Percentiles rank a stretch among this genome's conserved stretches.
Conservation (phyloP, 2,888 invertebrate genomes). For the Embidobia sp. region DNA sequence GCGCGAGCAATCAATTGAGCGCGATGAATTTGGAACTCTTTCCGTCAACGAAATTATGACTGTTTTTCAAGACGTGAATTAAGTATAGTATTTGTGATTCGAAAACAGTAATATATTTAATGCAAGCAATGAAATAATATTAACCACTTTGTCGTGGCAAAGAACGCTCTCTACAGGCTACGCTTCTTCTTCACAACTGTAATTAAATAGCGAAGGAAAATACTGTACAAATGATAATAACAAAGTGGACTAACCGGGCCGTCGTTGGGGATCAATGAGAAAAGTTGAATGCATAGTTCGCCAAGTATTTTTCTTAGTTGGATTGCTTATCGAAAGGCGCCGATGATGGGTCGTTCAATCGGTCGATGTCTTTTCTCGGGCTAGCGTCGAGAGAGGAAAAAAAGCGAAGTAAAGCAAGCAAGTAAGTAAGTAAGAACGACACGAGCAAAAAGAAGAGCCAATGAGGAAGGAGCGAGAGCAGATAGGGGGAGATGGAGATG, state of each 20-base stretch:
- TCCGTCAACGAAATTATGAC: no score
- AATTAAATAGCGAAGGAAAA: slow-evolving; percentile 43
- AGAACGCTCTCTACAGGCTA: no score
- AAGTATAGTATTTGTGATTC: no score
- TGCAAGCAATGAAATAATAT: no score
- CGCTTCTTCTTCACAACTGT: slow-evolving; percentile 16
- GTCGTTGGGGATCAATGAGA: slow-evolving; percentile 7
- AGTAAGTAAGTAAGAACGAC: slow-evolving; percentile 14
- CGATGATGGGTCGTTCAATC: slow-evolving; percentile 50
- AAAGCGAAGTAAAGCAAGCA: slow-evolving; percentile 16
- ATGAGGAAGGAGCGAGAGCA: no score
- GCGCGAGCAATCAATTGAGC: no score
- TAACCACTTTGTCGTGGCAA: slow-evolving; percentile 10
- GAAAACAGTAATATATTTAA: no score
- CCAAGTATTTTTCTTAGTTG: slow-evolving; percentile 58
- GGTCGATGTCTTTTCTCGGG: slow-evolving; percentile 29
- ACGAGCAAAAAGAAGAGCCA: slow-evolving; percentile 12
- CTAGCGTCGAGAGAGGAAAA: slow-evolving; percentile 6
- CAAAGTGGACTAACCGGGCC: slow-evolving; percentile 26
- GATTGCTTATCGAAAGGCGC: slow-evolving; percentile 52
- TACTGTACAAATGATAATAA: slow-evolving; percentile 45
- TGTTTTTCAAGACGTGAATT: no score
- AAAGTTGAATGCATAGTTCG: slow-evolving; percentile 53
- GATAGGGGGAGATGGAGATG: slow-evolving; percentile 51
- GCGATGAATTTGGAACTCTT: no score